Conservation (phyloP, 1,140 invertebrate genomes). For the Palaemon carinicauda region DNA sequence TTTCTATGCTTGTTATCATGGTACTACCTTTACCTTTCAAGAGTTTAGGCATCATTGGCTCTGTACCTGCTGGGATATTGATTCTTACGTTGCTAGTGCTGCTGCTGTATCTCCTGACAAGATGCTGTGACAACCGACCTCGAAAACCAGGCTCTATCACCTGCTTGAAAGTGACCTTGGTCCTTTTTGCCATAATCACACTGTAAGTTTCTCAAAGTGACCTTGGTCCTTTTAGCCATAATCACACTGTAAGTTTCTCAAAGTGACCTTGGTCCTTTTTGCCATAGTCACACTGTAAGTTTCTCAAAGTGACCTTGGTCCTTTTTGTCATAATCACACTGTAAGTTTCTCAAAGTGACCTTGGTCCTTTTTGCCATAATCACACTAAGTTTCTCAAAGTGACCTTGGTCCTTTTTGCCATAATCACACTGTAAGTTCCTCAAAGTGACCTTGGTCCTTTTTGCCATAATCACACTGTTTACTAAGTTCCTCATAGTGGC, state of each 20-base stretch:
- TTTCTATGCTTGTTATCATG: background rate
- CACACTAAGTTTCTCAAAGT: constrained; percentile 70
- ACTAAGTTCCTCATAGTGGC: constrained; percentile 73
- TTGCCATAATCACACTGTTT: constrained; percentile 65
- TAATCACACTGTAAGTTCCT: constrained; percentile 57
- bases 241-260: constrained; percentile 60
- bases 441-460: constrained; percentile 84
- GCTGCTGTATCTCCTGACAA: constrained; percentile 87
- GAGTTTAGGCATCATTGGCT: constrained; percentile 89
- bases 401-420: constrained; percentile 79
- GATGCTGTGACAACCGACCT: constrained; percentile 90
- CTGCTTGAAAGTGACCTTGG: constrained; percentile 82
- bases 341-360: constrained; percentile 73
- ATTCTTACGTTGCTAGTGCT: constrained; percentile 87
- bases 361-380: constrained; percentile 76
- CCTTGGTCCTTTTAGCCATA: constrained; percentile 77
- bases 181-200: constrained; percentile 72
- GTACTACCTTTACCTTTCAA: constrained; percentile 26
- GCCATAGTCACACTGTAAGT: constrained; percentile 61
- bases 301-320: constrained; percentile 79
- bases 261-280: constrained; percentile 86
- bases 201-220: constrained; percentile 71
- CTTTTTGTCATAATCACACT: constrained; percentile 71
- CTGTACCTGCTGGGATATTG: constrained; percentile 85
- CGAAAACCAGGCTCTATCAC: constrained; percentile 86